These are phyloP conservation scores for Syrmaticus mikado DNA, from an alignment of 2,113 vertebrate species.

Conservation along the genomic window DNA sequence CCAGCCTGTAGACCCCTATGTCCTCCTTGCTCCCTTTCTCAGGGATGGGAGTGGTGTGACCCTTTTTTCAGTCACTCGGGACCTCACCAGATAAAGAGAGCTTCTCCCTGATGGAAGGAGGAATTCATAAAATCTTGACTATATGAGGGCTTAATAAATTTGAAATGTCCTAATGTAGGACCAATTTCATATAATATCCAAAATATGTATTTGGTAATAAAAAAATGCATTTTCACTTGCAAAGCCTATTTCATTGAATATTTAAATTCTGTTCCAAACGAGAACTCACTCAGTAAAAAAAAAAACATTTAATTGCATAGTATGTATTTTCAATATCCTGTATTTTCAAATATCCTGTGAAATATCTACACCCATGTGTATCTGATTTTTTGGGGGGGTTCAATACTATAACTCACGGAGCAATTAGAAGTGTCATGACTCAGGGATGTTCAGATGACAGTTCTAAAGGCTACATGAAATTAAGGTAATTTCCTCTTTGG, in stretches of 20 bases:
- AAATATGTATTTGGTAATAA: not conserved
- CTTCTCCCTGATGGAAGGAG: not conserved
- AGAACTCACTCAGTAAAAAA: not conserved
- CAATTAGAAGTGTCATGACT: not conserved
- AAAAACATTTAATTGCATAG: not conserved
- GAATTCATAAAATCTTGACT: not conserved
- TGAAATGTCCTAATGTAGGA: not conserved
- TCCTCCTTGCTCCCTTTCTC: no score
- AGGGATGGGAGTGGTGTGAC: no score
- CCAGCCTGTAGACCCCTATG: no score
- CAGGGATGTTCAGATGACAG: not conserved
- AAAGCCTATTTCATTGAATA: not conserved
- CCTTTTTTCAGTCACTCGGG: no score
- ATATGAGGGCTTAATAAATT: not conserved
- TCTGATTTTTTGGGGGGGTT: not conserved
- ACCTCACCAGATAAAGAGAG: not conserved
- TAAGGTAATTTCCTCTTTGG: not conserved
- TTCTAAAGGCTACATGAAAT: not conserved
- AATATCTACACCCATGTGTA: not conserved
- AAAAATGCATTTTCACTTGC: not conserved
- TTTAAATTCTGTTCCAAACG: not conserved
- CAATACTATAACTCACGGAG: not conserved
- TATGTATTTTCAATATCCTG: not conserved
- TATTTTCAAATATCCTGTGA: not conserved
- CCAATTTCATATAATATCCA: not conserved